Conservation (phyloP, 2,113 vertebrate species). For the Rana temporaria region DNA sequence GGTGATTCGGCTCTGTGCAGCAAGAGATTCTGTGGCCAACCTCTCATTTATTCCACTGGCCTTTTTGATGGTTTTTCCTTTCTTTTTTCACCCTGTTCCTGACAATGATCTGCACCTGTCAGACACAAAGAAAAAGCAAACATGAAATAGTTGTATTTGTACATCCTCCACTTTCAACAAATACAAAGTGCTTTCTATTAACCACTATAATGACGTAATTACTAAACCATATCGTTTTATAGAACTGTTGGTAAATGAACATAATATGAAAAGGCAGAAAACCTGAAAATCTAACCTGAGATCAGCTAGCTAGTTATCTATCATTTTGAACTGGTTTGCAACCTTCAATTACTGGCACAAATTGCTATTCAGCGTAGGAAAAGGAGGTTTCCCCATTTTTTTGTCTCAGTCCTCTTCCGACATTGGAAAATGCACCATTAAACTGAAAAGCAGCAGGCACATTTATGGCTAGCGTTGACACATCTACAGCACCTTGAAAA, state of each 20-base stretch:
- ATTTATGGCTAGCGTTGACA: no score
- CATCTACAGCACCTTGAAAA: no score
- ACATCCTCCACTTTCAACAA: not conserved
- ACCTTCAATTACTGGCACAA: no score
- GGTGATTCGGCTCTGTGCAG: slow-evolving; percentile 64
- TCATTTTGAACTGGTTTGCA: no score
- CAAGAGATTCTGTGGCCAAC: slow-evolving; percentile 61
- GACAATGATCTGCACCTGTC: slow-evolving; percentile 71
- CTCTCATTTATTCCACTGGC: slow-evolving; percentile 53
- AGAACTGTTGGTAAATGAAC: not conserved
- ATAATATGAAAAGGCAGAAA: no score
- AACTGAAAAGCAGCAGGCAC: no score
- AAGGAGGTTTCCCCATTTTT: no score
- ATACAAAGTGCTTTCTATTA: not conserved
- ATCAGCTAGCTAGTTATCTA: no score
- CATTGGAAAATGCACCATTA: no score
- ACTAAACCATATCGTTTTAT: not conserved
- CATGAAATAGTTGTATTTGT: slow-evolving; percentile 57
- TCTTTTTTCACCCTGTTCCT: slow-evolving; percentile 64
- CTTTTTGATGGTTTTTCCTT: slow-evolving; percentile 65
- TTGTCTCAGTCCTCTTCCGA: no score
- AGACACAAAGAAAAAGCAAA: slow-evolving; percentile 62
- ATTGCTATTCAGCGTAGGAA: no score
- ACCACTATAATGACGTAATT: not conserved
- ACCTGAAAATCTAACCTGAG: no score